Evolutionary conservation across 2,888 invertebrate species (phyloP), one percentile per base, ranked within the genome.

Genomic region (Eupithecia dodoneata): DNA sequence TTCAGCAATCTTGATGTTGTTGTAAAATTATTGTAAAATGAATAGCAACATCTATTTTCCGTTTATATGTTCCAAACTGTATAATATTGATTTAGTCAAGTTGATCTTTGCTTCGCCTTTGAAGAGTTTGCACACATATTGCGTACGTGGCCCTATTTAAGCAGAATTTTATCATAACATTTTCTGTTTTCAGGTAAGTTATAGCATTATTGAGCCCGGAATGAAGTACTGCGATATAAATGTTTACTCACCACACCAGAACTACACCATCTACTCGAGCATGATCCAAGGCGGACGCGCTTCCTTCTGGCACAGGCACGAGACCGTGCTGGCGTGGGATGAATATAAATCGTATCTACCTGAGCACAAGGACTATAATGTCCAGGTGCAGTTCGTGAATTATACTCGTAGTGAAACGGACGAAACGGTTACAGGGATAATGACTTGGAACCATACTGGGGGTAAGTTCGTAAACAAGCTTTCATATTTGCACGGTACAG

Each of bases 361-460:
- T 4, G 76, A 79, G 41, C 63, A 76, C 2, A 83, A 67, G 67
- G 42, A 65, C 0, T 88, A 88, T 76, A 47, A 81, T 4, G 74
- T 88, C 1, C 74, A 81, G 1, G 41, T 82, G 4, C 12, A 72
- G 4, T 83, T 82, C 10, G 6, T 67, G 2, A 70, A 72, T 59
- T 71, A 71, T 2, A 77, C 55, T 7, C 55, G 9, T 10, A 73
- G 41, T 42, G 42, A 70, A 12, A 45, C 71, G 45, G 52, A 72
- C 3, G 6, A 6, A 15, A 15, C 2, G 9, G 55, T 72, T 18
- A 74, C 72, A 66, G 83, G 72, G 0, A 49, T 70, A 5, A 76
- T 88, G 52, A 79, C 76, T 5, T 88, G 88, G 88, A 85, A 87
- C 42, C 77, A 80, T 9, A 85, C 79, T 76, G 88, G 88, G 76